Evolutionary conservation across 2,888 invertebrate species (phyloP).

Genomic region (Erpobdella octoculata): DNA sequence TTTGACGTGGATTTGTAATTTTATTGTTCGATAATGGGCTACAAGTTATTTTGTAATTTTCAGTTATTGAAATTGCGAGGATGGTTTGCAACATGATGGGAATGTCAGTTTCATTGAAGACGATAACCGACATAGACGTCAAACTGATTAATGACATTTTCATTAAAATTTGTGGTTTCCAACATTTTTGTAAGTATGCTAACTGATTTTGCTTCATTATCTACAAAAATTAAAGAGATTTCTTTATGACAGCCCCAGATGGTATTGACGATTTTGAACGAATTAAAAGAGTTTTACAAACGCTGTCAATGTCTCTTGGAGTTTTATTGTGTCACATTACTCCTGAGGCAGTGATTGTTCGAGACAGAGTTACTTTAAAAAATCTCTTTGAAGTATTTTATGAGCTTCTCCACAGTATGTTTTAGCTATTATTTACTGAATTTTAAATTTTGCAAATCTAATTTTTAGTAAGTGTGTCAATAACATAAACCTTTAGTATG

Average conservation of each 20-base stretch:
- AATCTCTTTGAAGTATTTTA: slow-evolving; percentile 2
- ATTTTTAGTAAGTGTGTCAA: no score
- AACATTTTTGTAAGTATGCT: neutral
- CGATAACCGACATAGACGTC: no score
- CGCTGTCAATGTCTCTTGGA: neutral
- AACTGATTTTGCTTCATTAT: neutral
- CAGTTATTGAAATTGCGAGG: no score
- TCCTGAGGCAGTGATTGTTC: neutral
- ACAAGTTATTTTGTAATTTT: no score
- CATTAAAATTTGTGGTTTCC: neutral
- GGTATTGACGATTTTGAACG: neutral
- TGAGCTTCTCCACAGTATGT: neutral
- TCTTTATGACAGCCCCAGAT: neutral
- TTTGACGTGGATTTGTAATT: no score
- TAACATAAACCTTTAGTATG: no score
- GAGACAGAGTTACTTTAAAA: neutral
- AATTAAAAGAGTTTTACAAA: neutral
- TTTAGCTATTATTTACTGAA: no score
- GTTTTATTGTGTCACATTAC: neutral
- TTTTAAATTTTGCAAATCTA: no score
- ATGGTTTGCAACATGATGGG: no score
- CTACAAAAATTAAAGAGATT: neutral
- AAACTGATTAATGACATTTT: neutral
- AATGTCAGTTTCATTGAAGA: no score
- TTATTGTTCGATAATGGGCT: no score